Evolutionary conservation across 1,140 invertebrate genomes (phyloP).

Genomic region (Scaptomyza hsui): DNA sequence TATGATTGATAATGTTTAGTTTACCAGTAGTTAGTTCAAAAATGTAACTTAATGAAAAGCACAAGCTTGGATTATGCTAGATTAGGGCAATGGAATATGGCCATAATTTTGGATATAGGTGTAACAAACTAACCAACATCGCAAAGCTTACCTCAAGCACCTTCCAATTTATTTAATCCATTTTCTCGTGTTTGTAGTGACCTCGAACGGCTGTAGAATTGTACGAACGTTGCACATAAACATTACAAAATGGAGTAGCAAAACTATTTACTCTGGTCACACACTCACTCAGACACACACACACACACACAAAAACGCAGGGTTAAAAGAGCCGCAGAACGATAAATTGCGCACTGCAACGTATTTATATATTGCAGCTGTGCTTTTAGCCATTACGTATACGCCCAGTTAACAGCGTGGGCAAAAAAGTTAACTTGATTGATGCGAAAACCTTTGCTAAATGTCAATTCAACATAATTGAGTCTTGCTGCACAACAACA

Average conservation of each 20-base stretch:
- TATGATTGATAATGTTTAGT: neutral
- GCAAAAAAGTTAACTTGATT: slow-evolving; percentile 74
- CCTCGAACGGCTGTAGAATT: slow-evolving; percentile 53
- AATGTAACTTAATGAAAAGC: no score
- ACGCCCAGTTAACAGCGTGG: slow-evolving; percentile 54
- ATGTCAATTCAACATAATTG: slow-evolving; percentile 80
- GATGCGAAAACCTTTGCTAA: slow-evolving; percentile 71
- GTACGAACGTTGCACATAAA: slow-evolving; percentile 46
- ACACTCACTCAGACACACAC: no score
- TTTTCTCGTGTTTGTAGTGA: slow-evolving; percentile 20
- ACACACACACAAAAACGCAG: neutral
- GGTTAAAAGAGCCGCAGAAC: slow-evolving; percentile 4
- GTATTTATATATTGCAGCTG: slow-evolving; percentile 63
- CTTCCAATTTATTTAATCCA: slow-evolving; percentile 8
- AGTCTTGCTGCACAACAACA: slow-evolving; percentile 37
- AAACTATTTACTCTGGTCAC: slow-evolving; percentile 57
- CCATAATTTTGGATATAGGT: neutral
- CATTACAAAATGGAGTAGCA: slow-evolving; percentile 58
- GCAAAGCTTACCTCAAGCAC: neutral
- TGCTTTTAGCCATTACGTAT: slow-evolving; percentile 70
- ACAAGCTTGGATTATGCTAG: no score
- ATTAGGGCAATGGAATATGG: neutral
- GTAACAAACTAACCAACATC: neutral
- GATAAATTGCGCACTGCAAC: slow-evolving; percentile 69
- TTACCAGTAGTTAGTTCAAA: neutral